Evolutionary conservation across 2,888 invertebrate species (phyloP).

Genomic region (Patella caerulea): DNA sequence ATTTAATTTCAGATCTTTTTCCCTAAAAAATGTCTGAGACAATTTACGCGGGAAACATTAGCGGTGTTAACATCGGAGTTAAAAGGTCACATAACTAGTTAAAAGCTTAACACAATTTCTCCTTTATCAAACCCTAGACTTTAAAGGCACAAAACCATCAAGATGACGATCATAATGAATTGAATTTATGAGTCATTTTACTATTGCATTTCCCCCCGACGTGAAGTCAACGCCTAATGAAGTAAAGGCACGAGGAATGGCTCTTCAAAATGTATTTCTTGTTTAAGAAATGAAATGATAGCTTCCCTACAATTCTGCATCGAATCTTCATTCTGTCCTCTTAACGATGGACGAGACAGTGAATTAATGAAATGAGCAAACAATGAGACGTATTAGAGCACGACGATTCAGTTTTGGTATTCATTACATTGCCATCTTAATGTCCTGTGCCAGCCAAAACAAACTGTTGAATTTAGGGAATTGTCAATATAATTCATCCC

Average conservation of each 20-base stretch:
- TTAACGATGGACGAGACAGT: background rate
- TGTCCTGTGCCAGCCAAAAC: background rate
- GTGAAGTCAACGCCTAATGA: slow-evolving; percentile 4
- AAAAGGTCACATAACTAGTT: background rate
- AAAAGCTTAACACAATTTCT: background rate
- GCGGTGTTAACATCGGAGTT: background rate
- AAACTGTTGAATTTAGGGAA: slow-evolving; percentile 6
- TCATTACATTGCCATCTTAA: background rate
- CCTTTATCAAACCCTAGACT: background rate
- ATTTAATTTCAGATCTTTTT: too few species aligned
- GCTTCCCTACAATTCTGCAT: background rate
- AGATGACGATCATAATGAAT: background rate
- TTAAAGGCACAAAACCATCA: too few species aligned
- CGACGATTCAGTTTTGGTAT: background rate
- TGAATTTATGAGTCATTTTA: slow-evolving; percentile 6
- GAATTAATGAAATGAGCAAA: slow-evolving; percentile 4
- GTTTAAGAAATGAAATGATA: slow-evolving; percentile 11
- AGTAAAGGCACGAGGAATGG: background rate
- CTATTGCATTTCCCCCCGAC: background rate
- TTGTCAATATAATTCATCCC: background rate
- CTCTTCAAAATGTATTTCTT: slow-evolving; percentile 7
- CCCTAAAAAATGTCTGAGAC: background rate
- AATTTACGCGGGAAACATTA: background rate
- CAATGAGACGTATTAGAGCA: slow-evolving; percentile 1
- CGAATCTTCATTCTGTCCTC: background rate